Base-by-base conservation (phyloP, 1,140 invertebrate genomes). In the Camponotus floridanus region DNA sequence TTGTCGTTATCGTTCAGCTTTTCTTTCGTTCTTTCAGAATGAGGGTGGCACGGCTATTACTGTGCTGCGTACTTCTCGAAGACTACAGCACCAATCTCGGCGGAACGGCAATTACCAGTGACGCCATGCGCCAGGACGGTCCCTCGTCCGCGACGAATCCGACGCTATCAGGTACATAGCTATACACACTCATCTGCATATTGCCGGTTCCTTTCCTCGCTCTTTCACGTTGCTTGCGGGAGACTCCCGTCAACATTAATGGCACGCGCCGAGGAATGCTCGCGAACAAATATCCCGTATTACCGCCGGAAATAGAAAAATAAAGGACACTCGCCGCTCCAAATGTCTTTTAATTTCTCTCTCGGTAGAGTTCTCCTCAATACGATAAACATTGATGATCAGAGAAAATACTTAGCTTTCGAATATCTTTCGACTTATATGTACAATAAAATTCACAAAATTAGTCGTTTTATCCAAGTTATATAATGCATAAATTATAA, bases 1-100 rank as follows among this genome's bases (percentile, higher is more conserved):
- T 62, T 65, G 76, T 88, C 86, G 86, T 90, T 90, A 83, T 86
- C 87, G 88, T 85, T 88, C 86, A 88, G 73, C 65, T 90, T 67
- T 88, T 85, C 86, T 90, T 90, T 90, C 76, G 68, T 80, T 78
- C 88, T 94, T 93, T 62, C 88, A 94, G 94, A 92, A 94, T 94
- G 94, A 93, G 93, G 93, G 93, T 94, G 93, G 94, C 92, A 94
- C 91, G 92, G 92, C 90, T 94, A 93, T 94, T 94, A 93, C 91
- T 94, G 92, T 94, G 93, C 93, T 94, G 91, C 91, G 90, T 94
- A 92, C 93, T 94, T 92, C 91, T 94, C 92, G 91, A 93, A 93
- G 92, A 94, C 90, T 93, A 93, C 91, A 92, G 92, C 90, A 91
- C 88, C 91, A 92, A 93, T 91, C 89, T 92, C 85, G 92, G 91